phyloP scores from a whole-genome alignment of 2,797 vertebrate genomes.

The Chaetodon trifasciatus region DNA sequence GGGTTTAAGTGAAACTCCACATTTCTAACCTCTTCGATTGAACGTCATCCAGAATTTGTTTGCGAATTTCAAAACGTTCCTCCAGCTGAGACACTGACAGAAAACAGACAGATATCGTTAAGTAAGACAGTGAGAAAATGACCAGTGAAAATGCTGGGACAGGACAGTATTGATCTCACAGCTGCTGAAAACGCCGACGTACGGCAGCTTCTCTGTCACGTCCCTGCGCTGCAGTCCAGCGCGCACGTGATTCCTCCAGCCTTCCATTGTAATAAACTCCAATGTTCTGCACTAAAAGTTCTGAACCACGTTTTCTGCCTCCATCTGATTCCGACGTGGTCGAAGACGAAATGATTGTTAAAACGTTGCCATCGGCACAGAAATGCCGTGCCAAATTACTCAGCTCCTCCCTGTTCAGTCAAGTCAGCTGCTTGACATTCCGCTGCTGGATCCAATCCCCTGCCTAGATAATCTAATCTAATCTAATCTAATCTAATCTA shows the following conservation, averaged over 20 bases:
- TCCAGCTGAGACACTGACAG: conserved; percentile 79
- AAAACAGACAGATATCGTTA: conserved; percentile 8
- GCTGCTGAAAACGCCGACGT: conserved; percentile 75
- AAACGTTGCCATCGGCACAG: neutral
- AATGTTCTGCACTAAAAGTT: neutral
- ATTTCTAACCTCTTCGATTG: conserved; percentile 69
- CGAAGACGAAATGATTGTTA: neutral
- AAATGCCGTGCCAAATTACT: conserved; percentile 3
- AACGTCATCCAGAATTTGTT: conserved; percentile 73
- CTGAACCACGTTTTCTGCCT: accelerated
- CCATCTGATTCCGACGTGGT: too few relatives aligned
- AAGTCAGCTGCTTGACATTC: conserved; percentile 30
- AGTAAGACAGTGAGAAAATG: neutral
- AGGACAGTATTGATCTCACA: conserved; percentile 62
- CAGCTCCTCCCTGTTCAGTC: conserved; percentile 54
- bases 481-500: neutral
- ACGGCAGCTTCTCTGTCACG: conserved; percentile 74
- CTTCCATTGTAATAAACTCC: conserved; percentile 65
- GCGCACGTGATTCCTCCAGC: conserved; percentile 84
- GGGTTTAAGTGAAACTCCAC: neutral
- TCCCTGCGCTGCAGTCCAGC: conserved; percentile 77
- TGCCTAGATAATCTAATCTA: too few relatives aligned
- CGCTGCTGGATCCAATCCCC: neutral
- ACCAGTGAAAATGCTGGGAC: neutral
- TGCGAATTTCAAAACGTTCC: conserved; percentile 77